Percentiles rank a stretch among this genome's conserved stretches.
phyloP scores from a whole-genome alignment of 2,888 invertebrate genomes.

The Cistogaster globosa region DNA sequence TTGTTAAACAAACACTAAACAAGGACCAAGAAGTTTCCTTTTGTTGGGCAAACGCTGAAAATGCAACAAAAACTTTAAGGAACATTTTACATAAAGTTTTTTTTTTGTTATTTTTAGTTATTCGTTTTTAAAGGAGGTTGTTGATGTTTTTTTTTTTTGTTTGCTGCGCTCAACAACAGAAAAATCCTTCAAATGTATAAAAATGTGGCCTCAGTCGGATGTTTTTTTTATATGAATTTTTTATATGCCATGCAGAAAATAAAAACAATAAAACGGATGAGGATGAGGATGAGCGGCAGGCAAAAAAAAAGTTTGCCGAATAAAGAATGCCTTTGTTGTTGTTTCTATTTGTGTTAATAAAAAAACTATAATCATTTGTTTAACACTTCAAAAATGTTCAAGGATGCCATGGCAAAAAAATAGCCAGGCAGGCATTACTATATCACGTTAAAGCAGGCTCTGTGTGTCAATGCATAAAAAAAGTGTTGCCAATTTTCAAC shows the following conservation, averaged over 20 bases:
- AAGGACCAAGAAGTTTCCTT: constrained; percentile 25
- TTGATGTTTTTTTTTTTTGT: constrained; percentile 8
- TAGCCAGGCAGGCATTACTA: neutral
- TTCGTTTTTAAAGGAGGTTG: constrained; percentile 11
- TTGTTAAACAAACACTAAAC: constrained; percentile 43
- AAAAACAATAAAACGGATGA: neutral
- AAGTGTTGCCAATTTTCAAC: constrained; percentile 12
- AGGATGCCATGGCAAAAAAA: neutral
- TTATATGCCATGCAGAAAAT: neutral
- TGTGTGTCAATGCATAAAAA: neutral
- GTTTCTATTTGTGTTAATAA: constrained; percentile 19
- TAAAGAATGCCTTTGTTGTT: constrained; percentile 40
- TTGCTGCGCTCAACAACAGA: constrained; percentile 31
- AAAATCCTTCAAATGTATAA: constrained; percentile 65
- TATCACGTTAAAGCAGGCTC: neutral
- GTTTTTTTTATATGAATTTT: constrained; percentile 28
- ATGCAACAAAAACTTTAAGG: constrained; percentile 23
- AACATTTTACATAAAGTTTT: constrained; percentile 55
- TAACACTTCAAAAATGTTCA: constrained; percentile 62
- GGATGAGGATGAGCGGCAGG: constrained; percentile 12
- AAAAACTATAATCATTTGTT: constrained; percentile 69
- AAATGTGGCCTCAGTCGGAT: constrained; percentile 56
- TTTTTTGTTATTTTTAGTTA: constrained; percentile 35
- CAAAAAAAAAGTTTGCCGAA: constrained; percentile 21
- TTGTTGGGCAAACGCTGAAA: constrained; percentile 42